Evolutionary conservation across 2,888 invertebrate genomes (phyloP).

Genomic region (Xylocampa areola): DNA sequence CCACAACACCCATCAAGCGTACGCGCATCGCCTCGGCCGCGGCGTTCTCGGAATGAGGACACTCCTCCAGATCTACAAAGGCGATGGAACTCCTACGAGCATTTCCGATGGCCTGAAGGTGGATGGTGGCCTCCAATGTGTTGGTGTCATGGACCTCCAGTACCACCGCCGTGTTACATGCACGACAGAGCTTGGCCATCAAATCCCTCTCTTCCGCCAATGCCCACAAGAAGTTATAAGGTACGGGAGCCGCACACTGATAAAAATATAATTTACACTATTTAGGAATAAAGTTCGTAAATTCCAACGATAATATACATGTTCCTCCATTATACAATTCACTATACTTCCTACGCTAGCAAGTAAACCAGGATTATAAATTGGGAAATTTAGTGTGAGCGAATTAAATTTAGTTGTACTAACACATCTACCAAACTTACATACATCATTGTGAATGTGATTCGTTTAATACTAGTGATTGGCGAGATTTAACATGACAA

Average conservation of each 20-base stretch:
- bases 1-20: constrained; percentile 84
- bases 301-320: constrained; percentile 37
- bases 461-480: constrained; percentile 17
- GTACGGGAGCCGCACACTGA: constrained; percentile 71
- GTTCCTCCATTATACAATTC: constrained; percentile 35
- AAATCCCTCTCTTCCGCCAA: constrained; percentile 82
- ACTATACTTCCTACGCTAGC: constrained; percentile 43
- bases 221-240: constrained; percentile 80
- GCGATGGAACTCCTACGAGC: constrained; percentile 89
- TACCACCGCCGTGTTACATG: constrained; percentile 85
- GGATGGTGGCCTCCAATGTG: constrained; percentile 86
- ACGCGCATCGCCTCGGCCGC: constrained; percentile 81
- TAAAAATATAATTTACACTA: constrained; percentile 37
- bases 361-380: constrained; percentile 34
- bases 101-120: constrained; percentile 90
- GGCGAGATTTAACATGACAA: neutral
- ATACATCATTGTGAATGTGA: constrained; percentile 12
- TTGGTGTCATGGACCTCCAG: constrained; percentile 85
- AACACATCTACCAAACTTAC: constrained; percentile 4
- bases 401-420: constrained; percentile 22
- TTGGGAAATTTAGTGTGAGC: constrained; percentile 26
- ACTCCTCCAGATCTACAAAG: constrained; percentile 83
- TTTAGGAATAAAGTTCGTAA: constrained; percentile 42
- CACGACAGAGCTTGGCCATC: constrained; percentile 87
- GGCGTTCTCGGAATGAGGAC: constrained; percentile 79